Percentiles rank a stretch among this genome's conserved stretches.
Conservation (phyloP, 2,113 vertebrate species). For the Octodon degus region DNA sequence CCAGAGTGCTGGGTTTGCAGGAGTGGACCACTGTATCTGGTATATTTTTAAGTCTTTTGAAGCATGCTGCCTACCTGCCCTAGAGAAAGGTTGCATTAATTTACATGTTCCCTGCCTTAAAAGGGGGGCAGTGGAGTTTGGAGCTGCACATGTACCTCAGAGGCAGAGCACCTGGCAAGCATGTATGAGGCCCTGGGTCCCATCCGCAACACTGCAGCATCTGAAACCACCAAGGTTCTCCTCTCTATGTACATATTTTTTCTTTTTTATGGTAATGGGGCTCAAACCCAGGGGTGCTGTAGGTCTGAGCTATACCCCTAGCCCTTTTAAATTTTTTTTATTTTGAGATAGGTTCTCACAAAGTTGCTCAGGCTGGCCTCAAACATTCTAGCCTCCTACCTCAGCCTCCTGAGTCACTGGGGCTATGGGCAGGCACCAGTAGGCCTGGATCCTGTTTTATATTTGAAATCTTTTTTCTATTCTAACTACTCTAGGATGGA, state of each 20-base stretch:
- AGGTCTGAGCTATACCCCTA: not conserved
- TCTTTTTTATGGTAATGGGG: not conserved
- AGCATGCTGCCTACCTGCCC: not conserved
- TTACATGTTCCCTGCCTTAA: not conserved
- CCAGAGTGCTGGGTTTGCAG: not conserved
- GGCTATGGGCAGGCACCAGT: not conserved
- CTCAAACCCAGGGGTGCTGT: not conserved
- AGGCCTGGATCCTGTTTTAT: not conserved
- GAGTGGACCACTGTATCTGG: not conserved
- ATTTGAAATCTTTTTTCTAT: constrained; percentile 15
- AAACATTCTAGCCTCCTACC: not conserved
- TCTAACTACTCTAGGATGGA: not conserved
- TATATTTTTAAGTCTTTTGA: constrained; percentile 47
- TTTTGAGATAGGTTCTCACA: not conserved
- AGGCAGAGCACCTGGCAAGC: not conserved
- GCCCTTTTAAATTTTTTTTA: not conserved
- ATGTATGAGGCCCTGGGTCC: not conserved
- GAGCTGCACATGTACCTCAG: not conserved
- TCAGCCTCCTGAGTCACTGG: not conserved
- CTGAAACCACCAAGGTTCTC: not conserved
- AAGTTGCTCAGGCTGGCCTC: not conserved
- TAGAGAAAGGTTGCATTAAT: not conserved
- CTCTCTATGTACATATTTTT: not conserved
- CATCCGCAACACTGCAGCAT: not conserved
- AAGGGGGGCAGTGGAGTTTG: not conserved